Conservation (phyloP, 2,797 vertebrate genomes). For the Hephaestus fuliginosus region DNA sequence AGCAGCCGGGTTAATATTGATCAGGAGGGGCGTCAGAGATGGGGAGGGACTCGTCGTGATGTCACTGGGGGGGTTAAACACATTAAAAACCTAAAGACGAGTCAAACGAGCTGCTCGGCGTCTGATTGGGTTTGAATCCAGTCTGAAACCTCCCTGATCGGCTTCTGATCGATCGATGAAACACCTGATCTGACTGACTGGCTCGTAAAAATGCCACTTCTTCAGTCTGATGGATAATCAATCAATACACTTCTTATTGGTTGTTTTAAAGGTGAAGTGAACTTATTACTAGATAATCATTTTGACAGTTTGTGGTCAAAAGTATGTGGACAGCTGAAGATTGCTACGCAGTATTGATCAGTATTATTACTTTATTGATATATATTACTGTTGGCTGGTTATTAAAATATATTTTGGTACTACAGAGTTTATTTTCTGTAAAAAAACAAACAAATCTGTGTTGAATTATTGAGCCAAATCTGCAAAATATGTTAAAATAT, state of each 20-base stretch:
- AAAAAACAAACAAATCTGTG: no score
- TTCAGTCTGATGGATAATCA: background rate
- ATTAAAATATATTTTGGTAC: no score
- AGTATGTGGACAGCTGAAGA: background rate
- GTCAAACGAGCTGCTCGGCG: background rate
- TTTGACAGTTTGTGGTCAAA: background rate
- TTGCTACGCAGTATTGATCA: background rate
- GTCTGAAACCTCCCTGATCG: background rate
- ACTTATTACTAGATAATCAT: no score
- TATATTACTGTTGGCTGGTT: no score
- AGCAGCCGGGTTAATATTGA: conserved; percentile 12
- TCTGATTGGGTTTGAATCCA: background rate
- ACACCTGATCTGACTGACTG: background rate
- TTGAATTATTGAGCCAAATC: no score
- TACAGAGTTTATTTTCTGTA: no score
- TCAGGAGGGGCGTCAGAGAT: conserved; percentile 34
- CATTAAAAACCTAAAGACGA: background rate
- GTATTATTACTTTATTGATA: no score
- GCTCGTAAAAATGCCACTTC: background rate
- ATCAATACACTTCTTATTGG: background rate
- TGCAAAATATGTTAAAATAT: no score
- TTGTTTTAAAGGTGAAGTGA: background rate
- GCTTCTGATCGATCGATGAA: background rate
- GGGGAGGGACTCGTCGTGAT: background rate
- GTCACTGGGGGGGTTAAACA: background rate